Percentiles rank a stretch among this genome's conserved stretches.
These are phyloP conservation scores for Drosophila quasianomalipes DNA, from an alignment of 2,888 invertebrate genomes.

Conservation along the genomic window DNA sequence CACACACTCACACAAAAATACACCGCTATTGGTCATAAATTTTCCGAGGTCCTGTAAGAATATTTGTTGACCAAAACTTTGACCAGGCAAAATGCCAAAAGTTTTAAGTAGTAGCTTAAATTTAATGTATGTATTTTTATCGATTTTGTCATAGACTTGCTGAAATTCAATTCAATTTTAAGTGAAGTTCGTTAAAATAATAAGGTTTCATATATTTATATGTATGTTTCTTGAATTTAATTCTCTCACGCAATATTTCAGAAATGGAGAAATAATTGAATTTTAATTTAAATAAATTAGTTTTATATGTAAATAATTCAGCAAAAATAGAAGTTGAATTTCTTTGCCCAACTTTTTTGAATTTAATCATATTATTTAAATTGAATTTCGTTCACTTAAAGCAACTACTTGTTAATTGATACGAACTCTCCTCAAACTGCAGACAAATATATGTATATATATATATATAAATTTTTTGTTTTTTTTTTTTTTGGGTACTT, in stretches of 20 bases:
- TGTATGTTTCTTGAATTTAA: neutral
- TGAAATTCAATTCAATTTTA: slow-evolving; percentile 44
- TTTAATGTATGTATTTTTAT: slow-evolving; percentile 12
- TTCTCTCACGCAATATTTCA: neutral
- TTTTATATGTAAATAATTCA: no score
- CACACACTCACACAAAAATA: neutral
- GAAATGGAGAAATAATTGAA: no score
- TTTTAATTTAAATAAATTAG: no score
- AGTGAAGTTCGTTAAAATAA: neutral
- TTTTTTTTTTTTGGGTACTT: neutral
- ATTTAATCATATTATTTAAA: no score
- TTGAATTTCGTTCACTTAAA: neutral
- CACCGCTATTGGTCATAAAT: slow-evolving; percentile 16
- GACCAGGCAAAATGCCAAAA: slow-evolving; percentile 38
- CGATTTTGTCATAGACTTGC: slow-evolving; percentile 1
- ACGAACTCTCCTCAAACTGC: neutral
- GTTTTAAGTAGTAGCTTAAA: slow-evolving; percentile 43
- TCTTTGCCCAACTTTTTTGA: no score
- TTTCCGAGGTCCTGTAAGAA: slow-evolving; percentile 37
- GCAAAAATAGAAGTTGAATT: no score
- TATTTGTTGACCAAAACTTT: slow-evolving; percentile 36
- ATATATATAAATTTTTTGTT: neutral
- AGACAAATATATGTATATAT: no score
- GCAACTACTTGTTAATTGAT: neutral
- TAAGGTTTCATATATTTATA: no score